Evolutionary conservation across 2,888 invertebrate genomes (phyloP), one percentile per base, ranked within the genome.

Genomic region (Cryptus viduatorius): DNA sequence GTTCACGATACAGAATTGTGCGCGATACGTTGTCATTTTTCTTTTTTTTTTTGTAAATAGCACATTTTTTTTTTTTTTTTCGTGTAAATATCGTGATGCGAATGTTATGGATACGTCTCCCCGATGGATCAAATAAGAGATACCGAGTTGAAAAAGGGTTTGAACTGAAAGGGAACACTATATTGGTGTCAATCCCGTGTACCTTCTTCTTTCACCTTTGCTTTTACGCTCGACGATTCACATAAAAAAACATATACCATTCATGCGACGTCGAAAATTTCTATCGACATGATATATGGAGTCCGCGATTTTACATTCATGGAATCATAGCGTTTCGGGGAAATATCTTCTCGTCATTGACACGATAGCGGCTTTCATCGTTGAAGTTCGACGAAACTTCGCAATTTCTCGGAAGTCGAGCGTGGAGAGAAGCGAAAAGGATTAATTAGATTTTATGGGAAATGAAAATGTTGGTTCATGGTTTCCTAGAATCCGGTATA

Each of bases 291-390:
- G 48, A 61, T 16, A 61, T 16, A 75, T 48, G 37, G 12, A 16
- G 56, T 10, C 44, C 31, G 46, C 16, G 19, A 78, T 61, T 78
- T 42, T 31, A 24, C 68, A 78, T 78, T 78, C 68, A 69, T 78
- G 59, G 31, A 69, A 78, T 67, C 68, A 68, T 78, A 56, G 68
- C 29, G 56, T 56, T 77, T 77, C 77, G 46, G 68, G 48, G 59
- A 68, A 31, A 68, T 68, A 44, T 68, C 31, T 68, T 4, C 3
- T 44, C 59, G 46, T 46, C 42, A 10, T 42, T 37, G 59, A 29
- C 4, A 16, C 31, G n/a, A 37, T 61, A 16, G 42, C 29, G 10
- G 16, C 16, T 48, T 67, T 56, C 56, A 44, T 59, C 48, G 0
- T 12, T 48, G 12, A 48, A 14, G 48, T 12, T 48, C 48, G 48